Base-by-base conservation (phyloP, 2,113 vertebrate genomes). In the Caretta caretta region DNA sequence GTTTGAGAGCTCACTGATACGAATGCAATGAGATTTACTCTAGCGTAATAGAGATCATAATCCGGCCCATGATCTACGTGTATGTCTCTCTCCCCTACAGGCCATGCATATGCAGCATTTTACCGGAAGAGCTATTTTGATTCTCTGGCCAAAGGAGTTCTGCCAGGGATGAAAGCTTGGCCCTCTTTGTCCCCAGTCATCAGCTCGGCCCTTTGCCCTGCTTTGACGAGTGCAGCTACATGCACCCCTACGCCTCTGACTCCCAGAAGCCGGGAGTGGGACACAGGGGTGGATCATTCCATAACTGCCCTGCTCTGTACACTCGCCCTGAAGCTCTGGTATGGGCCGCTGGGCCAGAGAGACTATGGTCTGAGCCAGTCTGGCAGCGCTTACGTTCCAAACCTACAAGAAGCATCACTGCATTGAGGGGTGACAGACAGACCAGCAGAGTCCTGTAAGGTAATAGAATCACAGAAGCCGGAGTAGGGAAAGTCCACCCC, bases 61-160 rank as follows among this genome's bases (percentile, higher is more conserved):
- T 49, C 46, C 3, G 46, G 31, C 42, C 42, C 46, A 4, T 83
- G 31, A 3, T 0, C 5, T 0, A 0, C 1, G 53, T 0, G 0
- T 0, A 0, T 0, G 2, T 16, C 5, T 13, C 42, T 22, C 65
- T 24, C n/a, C 9, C 35, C 65, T 38, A 31, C 59, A 42, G 50
- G 75, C 22, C 69, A 0, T n/a, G 0, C 0, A 4, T 2, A 85
- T 75, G 57, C 0, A 0, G n/a, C 1, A 1, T 9, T 5, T 29
- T 84, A 57, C 46, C 48, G 12, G 46, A 22, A 38, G 8, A 83
- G 53, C 3, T 0, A 3, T 85, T 31, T 79, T 0, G 0, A 0
- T 4, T 53, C 92, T 50, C 56, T 75, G 80, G 46, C 79, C 89
- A 54, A 35, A 75, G 25, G 35, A 51, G 22, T 83, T 89, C 6